These are phyloP conservation scores for human (Homo sapiens) DNA, from an alignment of 2,113 vertebrate genomes.

Conservation along the genomic window GRCh38 chr12:64150001-64150500, in stretches of 20 bases:
- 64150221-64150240: background rate
- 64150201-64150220: background rate
- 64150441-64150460: background rate
- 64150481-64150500: background rate
- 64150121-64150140: background rate
- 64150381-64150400: background rate
- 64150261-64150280: rapidly evolving
- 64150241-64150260: background rate
- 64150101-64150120: background rate
- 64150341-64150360: background rate
- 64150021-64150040: background rate
- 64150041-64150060: background rate
- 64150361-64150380: background rate
- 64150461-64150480: background rate
- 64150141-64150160: too few relatives aligned
- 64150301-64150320: background rate
- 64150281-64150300: background rate
- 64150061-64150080: background rate
- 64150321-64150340: rapidly evolving
- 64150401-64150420: background rate
- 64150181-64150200: background rate
- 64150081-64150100: background rate
- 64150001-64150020: background rate
- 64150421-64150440: background rate
- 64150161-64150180: background rate